Evolutionary conservation across 2,113 vertebrate species (phyloP).

Genomic region (Azemiops feae): DNA sequence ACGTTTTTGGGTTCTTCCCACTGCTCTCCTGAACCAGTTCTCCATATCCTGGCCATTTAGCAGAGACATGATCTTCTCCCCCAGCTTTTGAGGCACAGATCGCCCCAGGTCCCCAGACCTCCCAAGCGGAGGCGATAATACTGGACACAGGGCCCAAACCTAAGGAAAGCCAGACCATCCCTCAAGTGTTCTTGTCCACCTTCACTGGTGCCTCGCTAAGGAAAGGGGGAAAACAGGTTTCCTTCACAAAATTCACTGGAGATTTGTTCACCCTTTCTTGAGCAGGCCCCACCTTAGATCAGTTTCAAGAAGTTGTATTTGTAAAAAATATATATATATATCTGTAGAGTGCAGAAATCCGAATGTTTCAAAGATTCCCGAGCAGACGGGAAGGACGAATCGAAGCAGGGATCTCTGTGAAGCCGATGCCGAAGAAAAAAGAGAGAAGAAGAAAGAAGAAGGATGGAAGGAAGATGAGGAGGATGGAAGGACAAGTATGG

Average conservation of each 20-base stretch:
- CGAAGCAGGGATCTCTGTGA: constrained; percentile 64
- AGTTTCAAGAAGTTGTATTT: not conserved
- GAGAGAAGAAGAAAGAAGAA: not conserved
- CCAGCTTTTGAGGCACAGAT: not conserved
- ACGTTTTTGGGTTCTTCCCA: not conserved
- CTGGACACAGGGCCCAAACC: not conserved
- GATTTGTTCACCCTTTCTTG: not conserved
- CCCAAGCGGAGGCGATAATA: not conserved
- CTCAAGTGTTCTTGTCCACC: not conserved
- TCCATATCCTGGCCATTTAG: not conserved
- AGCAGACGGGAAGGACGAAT: constrained; percentile 63
- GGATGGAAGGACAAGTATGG: no score
- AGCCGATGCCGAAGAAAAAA: constrained; percentile 66
- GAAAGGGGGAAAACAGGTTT: not conserved
- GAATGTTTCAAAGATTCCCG: constrained; percentile 54
- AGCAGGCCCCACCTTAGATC: not conserved
- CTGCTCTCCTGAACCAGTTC: not conserved
- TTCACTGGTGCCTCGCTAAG: not conserved
- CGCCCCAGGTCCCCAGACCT: not conserved
- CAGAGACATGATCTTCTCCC: not conserved
- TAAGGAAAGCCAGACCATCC: not conserved
- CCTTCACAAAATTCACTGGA: not conserved
- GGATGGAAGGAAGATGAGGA: no score
- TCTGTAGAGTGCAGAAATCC: constrained; percentile 67
- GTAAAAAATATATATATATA: no score